Evolutionary conservation across 2,797 vertebrate species (phyloP), one percentile per base, ranked within the genome.

Genomic region (Acropternis orthonyx): DNA sequence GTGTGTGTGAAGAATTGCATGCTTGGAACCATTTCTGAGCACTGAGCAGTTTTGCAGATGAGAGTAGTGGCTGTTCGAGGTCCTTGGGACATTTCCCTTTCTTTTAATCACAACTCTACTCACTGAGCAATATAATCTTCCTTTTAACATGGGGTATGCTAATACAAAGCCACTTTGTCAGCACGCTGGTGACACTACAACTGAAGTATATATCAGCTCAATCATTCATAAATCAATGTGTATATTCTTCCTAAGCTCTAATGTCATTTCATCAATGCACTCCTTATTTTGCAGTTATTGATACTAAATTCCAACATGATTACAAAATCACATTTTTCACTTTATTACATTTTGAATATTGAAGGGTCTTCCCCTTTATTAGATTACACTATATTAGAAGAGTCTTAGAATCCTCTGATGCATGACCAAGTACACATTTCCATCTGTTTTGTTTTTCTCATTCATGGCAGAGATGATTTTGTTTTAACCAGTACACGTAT

Each of bases 371-470:
- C 28, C 37, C 36, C 84, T 94, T 97, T 97, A 98, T 97, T 97
- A 97, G 96, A 96, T 97, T 98, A 97, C 92, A 36, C 79, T 91
- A 17, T 84, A 93, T 97, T 96, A 96, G 85, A 96, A 92, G 87
- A 96, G 92, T 61, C 93, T 96, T 92, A 96, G 96, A 97, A 95
- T 90, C 88, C 92, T 97, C 94, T 96, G 92, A 96, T 96, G 96
- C 96, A 96, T 97, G 96, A 97, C 94, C 93, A 97, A 96, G 88
- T 96, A 92, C 88, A 81, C 71, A 94, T 62, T 94, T 95, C 93
- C 96, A 97, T 96, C 96, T 97, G 97, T 93, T 98, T 97, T 96
- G 92, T 93, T 97, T 97, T 97, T 86, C 95, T 96, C 85, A 95
- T 97, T 97, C 95, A 95, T 90, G 96, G 95, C 95, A 96, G 89